Conservation (phyloP, 2,888 invertebrate species). For the Microctonus hyperodae region DNA sequence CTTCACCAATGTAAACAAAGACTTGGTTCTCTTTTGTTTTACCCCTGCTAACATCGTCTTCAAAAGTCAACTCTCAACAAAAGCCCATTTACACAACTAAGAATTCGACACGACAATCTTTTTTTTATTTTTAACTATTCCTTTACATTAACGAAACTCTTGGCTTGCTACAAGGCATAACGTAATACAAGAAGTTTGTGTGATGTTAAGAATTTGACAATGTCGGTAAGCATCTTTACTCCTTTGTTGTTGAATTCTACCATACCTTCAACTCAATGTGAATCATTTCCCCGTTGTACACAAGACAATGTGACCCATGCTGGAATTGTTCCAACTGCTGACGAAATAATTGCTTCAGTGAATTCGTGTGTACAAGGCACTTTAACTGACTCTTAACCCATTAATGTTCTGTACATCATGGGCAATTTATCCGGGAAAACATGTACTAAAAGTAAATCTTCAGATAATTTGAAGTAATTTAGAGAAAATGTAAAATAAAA, state of each 20-base stretch:
- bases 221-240: conserved; percentile 7
- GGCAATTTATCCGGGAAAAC: conserved; percentile 12
- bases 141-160: conserved; percentile 8
- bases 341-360: conserved; percentile 26
- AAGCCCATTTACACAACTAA: not conserved
- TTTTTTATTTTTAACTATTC: conserved; percentile 8
- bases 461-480: not conserved
- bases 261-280: conserved; percentile 10
- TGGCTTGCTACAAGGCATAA: not conserved
- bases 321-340: conserved; percentile 29
- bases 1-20: conserved; percentile 23
- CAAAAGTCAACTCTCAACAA: conserved; percentile 18
- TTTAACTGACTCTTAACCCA: conserved; percentile 24
- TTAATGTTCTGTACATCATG: conserved; percentile 8
- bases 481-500: not conserved
- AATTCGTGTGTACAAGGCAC: conserved; percentile 25
- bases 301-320: conserved; percentile 15
- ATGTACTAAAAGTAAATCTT: not conserved
- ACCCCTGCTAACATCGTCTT: conserved; percentile 22
- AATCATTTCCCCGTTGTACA: conserved; percentile 10
- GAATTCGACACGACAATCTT: conserved; percentile 4
- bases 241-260: conserved; percentile 10
- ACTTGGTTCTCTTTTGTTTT: conserved; percentile 20
- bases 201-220: conserved; percentile 18
- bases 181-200: conserved; percentile 1